These are phyloP conservation scores for Tenrec ecaudatus DNA, from an alignment of 2,113 vertebrate genomes.

Conservation along the genomic window DNA sequence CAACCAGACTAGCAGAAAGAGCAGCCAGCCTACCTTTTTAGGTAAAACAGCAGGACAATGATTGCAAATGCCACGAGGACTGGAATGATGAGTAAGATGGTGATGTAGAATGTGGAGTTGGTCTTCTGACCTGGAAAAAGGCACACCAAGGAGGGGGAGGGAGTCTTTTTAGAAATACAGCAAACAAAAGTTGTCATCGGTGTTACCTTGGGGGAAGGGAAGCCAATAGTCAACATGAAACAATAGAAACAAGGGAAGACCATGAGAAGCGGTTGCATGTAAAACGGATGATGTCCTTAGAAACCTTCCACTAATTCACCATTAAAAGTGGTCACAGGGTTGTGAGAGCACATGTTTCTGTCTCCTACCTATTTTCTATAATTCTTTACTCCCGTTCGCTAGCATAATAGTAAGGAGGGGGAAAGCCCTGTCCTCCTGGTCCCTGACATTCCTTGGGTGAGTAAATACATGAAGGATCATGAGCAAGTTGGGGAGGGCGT, in stretches of 20 bases:
- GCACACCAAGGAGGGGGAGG: neutral
- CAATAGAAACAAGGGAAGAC: too few relatives aligned
- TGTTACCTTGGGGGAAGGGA: too few relatives aligned
- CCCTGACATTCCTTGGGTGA: too few relatives aligned
- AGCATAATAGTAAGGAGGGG: neutral
- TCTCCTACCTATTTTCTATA: neutral
- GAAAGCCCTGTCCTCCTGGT: neutral
- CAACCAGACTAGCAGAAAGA: neutral
- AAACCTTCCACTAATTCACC: too few relatives aligned
- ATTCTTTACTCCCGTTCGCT: constrained; percentile 22
- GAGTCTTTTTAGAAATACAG: constrained; percentile 17
- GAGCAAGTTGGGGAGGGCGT: too few relatives aligned
- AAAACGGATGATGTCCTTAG: too few relatives aligned
- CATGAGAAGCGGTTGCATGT: too few relatives aligned
- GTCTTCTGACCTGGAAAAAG: constrained; percentile 61
- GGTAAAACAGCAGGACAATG: constrained; percentile 77
- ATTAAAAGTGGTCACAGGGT: neutral
- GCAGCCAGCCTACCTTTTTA: constrained; percentile 77
- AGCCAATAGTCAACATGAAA: too few relatives aligned
- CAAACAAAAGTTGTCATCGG: neutral
- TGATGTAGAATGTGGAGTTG: constrained; percentile 65
- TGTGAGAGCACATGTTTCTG: neutral
- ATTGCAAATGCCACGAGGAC: constrained; percentile 64
- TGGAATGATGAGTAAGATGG: constrained; percentile 72
- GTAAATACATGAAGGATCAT: too few relatives aligned